Evolutionary conservation across 2,113 vertebrate species (phyloP), one percentile per base, ranked within the genome.

Genomic region (Pica pica): DNA sequence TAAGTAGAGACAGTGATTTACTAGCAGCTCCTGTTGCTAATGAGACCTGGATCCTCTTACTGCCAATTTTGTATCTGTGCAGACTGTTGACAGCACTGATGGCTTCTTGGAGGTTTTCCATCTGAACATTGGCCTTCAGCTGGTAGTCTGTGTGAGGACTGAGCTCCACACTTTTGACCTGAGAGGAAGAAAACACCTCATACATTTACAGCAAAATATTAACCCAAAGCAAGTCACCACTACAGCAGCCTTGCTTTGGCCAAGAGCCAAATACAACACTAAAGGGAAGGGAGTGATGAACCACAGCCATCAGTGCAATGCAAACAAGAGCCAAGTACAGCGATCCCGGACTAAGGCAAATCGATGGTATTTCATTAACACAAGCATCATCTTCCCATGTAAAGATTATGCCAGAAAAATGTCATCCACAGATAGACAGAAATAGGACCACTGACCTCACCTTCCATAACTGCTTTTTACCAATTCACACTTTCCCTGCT

Each of bases 61-160:
- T 98, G 89, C 99, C 99, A 11, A 99, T 98, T 97, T 99, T 99
- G 83, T 98, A 98, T 91, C 99, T 98, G 81, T 99, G 99, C 75
- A 99, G 98, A 41, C 94, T 98, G 68, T 98, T 99, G 89, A 99
- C 98, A 2, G 99, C 99, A 42, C 97, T 97, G 42, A 99, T 99
- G 1, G 99, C 99, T 97, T 99, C 99, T 94, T 99, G 99, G 42
- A 99, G 97, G n/a, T 97, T 99, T 81, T 98, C 97, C 99, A 99
- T 99, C 94, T 99, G 99, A 86, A 99, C 96, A 16, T 98, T 97
- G 50, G 99, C 99, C 95, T 98, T 99, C 89, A 99, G 95, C 94
- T 99, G 99, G 92, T 99, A 99, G 95, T 99, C 99, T 5, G 99
- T 99, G 87, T 99, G 99, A 57, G 99, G 99, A 93, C 99, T 99